A percentile compares a stretch with the other conserved stretches of the same genome.
These are phyloP conservation scores for Carassius carassius DNA, from an alignment of 2,113 vertebrate species.

Conservation along the genomic window DNA sequence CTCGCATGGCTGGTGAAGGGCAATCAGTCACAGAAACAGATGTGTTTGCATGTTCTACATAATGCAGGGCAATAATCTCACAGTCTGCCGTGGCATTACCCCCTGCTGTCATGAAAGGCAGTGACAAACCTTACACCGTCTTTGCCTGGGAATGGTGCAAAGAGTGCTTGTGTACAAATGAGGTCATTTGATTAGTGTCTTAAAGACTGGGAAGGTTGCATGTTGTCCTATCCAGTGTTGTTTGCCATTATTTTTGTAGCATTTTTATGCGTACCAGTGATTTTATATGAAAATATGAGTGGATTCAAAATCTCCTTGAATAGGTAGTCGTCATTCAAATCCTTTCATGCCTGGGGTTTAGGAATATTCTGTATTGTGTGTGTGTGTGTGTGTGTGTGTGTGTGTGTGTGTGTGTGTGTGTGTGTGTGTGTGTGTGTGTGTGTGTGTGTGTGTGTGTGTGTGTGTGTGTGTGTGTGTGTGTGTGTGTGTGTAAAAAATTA, in stretches of 20 bases:
- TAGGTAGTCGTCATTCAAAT: too few species aligned
- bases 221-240: neutral
- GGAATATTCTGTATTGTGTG: too few species aligned
- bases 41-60: conserved; percentile 60
- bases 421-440: too few species aligned
- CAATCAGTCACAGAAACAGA: conserved; percentile 59
- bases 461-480: too few species aligned
- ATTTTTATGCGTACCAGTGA: neutral
- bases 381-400: too few species aligned
- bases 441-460: too few species aligned
- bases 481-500: too few species aligned
- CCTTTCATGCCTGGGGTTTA: too few species aligned
- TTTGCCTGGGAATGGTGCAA: conserved; percentile 37
- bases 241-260: neutral
- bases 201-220: conserved; percentile 22
- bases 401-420: too few species aligned
- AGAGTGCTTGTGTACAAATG: conserved; percentile 41
- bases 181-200: conserved; percentile 37
- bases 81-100: conserved; percentile 53
- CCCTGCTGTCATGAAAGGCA: conserved; percentile 46
- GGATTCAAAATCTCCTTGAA: too few species aligned
- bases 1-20: conserved; percentile 36
- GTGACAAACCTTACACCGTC: conserved; percentile 46
- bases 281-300: neutral
- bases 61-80: conserved; percentile 58